A percentile compares a stretch with the other conserved stretches of the same genome.
Conservation (phyloP, 2,113 vertebrate genomes). For the Lophura nycthemera region DNA sequence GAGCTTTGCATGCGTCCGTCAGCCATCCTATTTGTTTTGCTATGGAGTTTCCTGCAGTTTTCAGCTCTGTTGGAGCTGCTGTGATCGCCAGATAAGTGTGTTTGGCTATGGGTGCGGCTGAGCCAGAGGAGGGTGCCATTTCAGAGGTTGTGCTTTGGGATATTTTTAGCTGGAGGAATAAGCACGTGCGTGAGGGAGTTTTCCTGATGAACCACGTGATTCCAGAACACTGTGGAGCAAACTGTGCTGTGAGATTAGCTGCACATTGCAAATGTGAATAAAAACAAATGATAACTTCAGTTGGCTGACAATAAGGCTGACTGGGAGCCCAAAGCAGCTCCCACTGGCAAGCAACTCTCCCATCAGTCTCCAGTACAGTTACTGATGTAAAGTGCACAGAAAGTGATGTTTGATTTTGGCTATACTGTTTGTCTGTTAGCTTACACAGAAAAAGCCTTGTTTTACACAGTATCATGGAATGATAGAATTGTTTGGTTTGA, state of each 20-base stretch:
- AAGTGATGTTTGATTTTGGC: not conserved
- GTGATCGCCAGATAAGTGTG: slow-evolving; percentile 37
- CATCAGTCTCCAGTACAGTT: not conserved
- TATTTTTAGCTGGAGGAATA: slow-evolving; percentile 63
- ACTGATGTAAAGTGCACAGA: not conserved
- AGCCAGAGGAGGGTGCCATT: slow-evolving; percentile 54
- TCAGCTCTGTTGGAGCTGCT: slow-evolving; percentile 6
- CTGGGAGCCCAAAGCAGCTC: not conserved
- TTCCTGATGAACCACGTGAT: slow-evolving; percentile 43
- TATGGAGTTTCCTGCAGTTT: slow-evolving; percentile 59
- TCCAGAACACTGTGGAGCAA: not conserved
- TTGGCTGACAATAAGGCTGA: not conserved
- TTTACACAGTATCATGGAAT: too few relatives aligned
- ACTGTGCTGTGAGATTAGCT: not conserved
- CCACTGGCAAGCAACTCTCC: not conserved
- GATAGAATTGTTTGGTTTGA: too few relatives aligned
- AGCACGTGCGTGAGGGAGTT: slow-evolving; percentile 41
- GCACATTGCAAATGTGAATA: not conserved
- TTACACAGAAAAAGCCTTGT: not conserved
- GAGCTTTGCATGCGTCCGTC: not conserved
- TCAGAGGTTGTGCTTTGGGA: slow-evolving; percentile 41
- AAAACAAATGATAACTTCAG: slow-evolving; percentile 28
- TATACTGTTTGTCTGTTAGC: not conserved
- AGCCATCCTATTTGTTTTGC: slow-evolving; percentile 28
- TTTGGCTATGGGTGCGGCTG: slow-evolving; percentile 7